Evolutionary conservation across 1,140 invertebrate genomes (phyloP).

Genomic region (Bombus pascuorum): DNA sequence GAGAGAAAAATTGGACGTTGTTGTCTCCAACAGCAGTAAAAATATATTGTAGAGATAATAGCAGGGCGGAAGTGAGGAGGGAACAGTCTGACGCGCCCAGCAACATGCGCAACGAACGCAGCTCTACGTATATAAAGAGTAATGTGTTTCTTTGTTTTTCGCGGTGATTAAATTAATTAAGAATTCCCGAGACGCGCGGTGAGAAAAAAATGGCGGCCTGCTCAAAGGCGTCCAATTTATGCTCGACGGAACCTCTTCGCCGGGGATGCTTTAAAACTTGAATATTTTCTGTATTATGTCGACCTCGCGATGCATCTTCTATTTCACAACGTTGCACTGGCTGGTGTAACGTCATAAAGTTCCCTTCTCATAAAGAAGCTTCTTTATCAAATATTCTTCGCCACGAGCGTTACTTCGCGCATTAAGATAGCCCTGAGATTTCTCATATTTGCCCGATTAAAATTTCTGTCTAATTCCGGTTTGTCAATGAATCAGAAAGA

Average conservation of each 20-base stretch:
- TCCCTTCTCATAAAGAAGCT: slow-evolving; percentile 11
- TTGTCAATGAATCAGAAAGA: background rate
- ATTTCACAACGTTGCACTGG: background rate
- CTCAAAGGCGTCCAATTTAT: slow-evolving; percentile 28
- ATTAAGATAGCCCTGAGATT: background rate
- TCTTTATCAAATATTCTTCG: slow-evolving; percentile 27
- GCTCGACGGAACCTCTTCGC: background rate
- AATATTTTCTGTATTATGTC: slow-evolving; percentile 28
- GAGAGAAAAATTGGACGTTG: background rate
- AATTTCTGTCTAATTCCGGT: background rate
- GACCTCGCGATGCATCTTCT: slow-evolving; percentile 10
- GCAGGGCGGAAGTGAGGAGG: no score
- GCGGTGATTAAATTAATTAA: slow-evolving; percentile 31
- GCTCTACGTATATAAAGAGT: background rate
- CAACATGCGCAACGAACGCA: background rate
- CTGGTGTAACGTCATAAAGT: slow-evolving; percentile 11
- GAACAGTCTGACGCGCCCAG: background rate
- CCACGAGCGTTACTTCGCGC: background rate
- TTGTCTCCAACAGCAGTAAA: background rate
- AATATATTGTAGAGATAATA: background rate
- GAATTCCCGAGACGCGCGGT: background rate
- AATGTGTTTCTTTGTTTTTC: background rate
- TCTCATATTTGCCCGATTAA: background rate
- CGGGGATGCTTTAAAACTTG: slow-evolving; percentile 5
- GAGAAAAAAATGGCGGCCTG: background rate